These are phyloP conservation scores for Oreochromis tanganicae DNA, from an alignment of 2,113 vertebrate genomes.

Conservation along the genomic window DNA sequence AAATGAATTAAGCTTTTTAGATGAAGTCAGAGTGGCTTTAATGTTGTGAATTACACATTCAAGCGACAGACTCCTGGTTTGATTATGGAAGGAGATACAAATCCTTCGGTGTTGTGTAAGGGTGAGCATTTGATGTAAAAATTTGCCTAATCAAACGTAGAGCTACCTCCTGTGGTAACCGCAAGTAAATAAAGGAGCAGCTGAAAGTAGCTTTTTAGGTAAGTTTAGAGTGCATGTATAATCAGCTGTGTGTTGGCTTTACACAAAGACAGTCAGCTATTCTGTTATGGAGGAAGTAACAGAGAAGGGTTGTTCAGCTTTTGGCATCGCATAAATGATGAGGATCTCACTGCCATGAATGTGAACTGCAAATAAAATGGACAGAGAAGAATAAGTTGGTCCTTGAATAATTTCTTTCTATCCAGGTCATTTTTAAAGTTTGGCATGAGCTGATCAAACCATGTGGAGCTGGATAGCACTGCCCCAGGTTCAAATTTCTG, in stretches of 20 bases:
- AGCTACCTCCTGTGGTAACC: background rate
- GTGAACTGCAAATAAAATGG: background rate
- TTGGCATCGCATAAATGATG: background rate
- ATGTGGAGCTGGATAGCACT: background rate
- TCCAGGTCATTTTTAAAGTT: background rate
- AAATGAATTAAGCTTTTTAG: background rate
- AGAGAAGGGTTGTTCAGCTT: background rate
- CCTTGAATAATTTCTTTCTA: background rate
- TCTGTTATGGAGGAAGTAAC: background rate
- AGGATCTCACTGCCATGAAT: background rate
- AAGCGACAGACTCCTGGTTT: background rate
- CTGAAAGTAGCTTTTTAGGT: background rate
- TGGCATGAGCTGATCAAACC: background rate
- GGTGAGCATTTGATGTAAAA: background rate
- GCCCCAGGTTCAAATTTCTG: background rate
- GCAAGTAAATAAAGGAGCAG: background rate
- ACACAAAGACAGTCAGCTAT: background rate
- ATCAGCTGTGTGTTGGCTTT: background rate
- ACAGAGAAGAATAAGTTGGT: background rate
- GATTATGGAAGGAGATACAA: background rate
- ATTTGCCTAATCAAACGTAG: background rate
- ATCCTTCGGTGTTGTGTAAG: background rate
- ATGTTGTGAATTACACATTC: background rate
- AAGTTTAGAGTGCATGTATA: background rate
- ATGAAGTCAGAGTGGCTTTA: background rate